Percentiles rank a stretch among this genome's conserved stretches.
These are phyloP conservation scores for Eulemur albifrons DNA, from an alignment of 2,797 vertebrate species.

Conservation along the genomic window DNA sequence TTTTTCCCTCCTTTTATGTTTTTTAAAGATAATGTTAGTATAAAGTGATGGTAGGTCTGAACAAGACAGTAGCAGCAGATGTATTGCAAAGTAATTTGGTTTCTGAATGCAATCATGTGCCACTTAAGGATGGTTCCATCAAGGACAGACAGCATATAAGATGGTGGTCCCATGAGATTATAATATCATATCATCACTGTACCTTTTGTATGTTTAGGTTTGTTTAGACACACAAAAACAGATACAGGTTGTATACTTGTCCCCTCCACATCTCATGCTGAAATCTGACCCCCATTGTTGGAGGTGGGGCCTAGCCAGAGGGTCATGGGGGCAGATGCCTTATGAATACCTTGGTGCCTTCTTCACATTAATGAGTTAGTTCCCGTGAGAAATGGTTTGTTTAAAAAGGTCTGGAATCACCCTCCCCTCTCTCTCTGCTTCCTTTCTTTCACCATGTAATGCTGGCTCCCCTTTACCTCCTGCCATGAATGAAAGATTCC, in stretches of 20 bases:
- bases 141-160: background rate
- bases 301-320: too few relatives aligned
- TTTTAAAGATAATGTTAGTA: background rate
- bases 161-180: background rate
- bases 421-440: background rate
- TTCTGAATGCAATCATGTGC: background rate
- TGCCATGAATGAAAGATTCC: background rate
- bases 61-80: rapidly evolving
- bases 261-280: background rate
- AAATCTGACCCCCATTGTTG: background rate
- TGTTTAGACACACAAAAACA: background rate
- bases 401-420: background rate
- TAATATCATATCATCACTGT: background rate
- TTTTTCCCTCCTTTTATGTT: background rate
- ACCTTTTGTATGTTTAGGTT: background rate
- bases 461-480: background rate
- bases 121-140: background rate
- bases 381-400: background rate
- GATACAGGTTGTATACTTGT: background rate
- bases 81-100: background rate
- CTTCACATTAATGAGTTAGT: background rate
- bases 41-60: background rate
- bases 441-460: background rate
- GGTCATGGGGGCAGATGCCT: background rate
- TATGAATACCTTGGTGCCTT: background rate